phyloP scores from a whole-genome alignment of 2,888 invertebrate genomes.

The Tigriopus californicus region DNA sequence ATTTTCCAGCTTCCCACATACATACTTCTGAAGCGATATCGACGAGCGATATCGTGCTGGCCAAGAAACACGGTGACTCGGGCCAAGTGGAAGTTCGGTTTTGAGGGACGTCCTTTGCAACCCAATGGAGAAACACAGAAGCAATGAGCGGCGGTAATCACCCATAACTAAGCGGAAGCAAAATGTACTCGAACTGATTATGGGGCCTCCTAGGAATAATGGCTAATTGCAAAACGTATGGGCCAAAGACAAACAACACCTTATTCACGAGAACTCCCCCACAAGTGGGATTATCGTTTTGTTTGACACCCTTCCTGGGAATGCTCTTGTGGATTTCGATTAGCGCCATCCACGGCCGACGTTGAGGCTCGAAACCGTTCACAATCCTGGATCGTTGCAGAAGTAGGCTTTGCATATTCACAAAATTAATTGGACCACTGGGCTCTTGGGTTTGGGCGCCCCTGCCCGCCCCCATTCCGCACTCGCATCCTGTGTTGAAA shows the following conservation, averaged over 20 bases:
- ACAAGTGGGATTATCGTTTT: neutral
- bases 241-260: neutral
- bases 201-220: too few species aligned
- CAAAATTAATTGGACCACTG: too few species aligned
- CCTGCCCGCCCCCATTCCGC: too few species aligned
- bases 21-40: neutral
- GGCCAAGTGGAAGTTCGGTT: neutral
- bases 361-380: neutral
- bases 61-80: neutral
- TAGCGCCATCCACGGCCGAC: slow-evolving; percentile 4
- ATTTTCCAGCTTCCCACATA: too few species aligned
- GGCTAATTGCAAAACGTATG: too few species aligned
- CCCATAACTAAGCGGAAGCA: neutral
- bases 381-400: neutral
- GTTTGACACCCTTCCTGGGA: too few species aligned
- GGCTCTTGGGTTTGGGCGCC: too few species aligned
- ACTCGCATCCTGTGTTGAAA: too few species aligned
- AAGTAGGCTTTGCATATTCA: too few species aligned
- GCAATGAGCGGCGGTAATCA: slow-evolving; percentile 4
- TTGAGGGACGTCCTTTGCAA: neutral
- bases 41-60: neutral
- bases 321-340: neutral
- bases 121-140: neutral
- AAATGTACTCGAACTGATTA: too few species aligned
- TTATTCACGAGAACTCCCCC: slow-evolving; percentile 8